Conservation (phyloP, 2,888 invertebrate genomes). For the Mimas tiliae region DNA sequence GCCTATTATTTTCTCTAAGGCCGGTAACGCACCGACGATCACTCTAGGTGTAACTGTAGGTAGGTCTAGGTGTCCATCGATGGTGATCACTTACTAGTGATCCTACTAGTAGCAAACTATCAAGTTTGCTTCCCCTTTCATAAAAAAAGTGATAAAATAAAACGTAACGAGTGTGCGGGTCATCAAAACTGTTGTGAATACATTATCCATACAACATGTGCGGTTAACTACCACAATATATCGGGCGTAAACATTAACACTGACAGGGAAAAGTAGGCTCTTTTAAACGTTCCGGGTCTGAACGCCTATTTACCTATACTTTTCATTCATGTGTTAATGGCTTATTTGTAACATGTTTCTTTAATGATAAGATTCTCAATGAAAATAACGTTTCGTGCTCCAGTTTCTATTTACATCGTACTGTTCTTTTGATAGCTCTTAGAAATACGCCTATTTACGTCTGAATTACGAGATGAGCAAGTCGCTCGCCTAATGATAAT, state of each 20-base stretch:
- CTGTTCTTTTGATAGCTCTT: neutral
- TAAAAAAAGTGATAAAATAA: neutral
- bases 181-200: slow-evolving; percentile 9
- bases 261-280: neutral
- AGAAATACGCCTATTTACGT: neutral
- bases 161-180: neutral
- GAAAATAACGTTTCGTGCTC: neutral
- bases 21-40: too few relatives aligned
- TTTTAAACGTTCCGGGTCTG: neutral
- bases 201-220: slow-evolving; percentile 18
- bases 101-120: too few relatives aligned
- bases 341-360: neutral
- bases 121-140: too few relatives aligned
- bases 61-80: too few relatives aligned
- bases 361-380: neutral
- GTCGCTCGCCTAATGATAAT: too few relatives aligned
- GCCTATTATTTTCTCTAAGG: too few relatives aligned
- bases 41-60: too few relatives aligned
- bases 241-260: slow-evolving; percentile 6
- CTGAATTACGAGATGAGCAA: too few relatives aligned
- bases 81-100: too few relatives aligned
- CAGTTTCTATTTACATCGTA: neutral
- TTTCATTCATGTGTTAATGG: neutral
- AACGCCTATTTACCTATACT: neutral
- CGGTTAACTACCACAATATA: slow-evolving; percentile 13